Conservation (phyloP, 1,140 invertebrate genomes). For the Bilobella aurantiaca region DNA sequence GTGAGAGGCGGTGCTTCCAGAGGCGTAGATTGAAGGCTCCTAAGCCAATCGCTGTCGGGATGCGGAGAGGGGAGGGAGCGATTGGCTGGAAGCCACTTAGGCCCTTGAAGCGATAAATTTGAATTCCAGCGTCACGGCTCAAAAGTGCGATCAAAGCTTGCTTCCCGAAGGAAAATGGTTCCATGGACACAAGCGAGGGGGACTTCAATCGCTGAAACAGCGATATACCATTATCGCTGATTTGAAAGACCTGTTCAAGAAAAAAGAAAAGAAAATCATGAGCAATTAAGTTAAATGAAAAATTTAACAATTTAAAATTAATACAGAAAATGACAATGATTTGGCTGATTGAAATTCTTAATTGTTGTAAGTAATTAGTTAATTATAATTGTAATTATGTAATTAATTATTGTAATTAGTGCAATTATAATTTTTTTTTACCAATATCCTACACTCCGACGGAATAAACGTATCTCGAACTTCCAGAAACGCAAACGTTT, state of each 20-base stretch:
- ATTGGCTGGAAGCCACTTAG: conserved; percentile 17
- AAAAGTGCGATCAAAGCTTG: conserved; percentile 16
- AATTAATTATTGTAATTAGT: too few species aligned
- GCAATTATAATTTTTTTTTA: conserved; percentile 8
- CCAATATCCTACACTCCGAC: conserved; percentile 18
- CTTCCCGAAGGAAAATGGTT: not conserved
- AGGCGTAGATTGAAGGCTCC: conserved; percentile 8
- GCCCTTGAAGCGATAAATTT: conserved; percentile 21
- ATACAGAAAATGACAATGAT: not conserved
- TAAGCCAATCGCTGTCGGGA: conserved; percentile 10
- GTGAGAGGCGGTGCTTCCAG: not conserved
- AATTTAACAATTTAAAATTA: not conserved
- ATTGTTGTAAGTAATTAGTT: too few species aligned
- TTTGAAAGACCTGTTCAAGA: conserved; percentile 13
- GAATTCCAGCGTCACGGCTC: conserved; percentile 11
- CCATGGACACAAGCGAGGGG: not conserved
- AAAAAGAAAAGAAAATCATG: conserved; percentile 3
- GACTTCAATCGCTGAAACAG: conserved; percentile 14
- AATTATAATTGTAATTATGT: too few species aligned
- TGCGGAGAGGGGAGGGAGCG: conserved; percentile 11
- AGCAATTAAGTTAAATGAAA: not conserved
- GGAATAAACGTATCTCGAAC: conserved; percentile 5
- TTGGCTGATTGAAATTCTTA: too few species aligned
- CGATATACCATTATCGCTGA: not conserved
- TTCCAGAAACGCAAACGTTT: not conserved